These are phyloP conservation scores for Dolichomitus sp. DNA, from an alignment of 2,888 invertebrate genomes.

Conservation along the genomic window DNA sequence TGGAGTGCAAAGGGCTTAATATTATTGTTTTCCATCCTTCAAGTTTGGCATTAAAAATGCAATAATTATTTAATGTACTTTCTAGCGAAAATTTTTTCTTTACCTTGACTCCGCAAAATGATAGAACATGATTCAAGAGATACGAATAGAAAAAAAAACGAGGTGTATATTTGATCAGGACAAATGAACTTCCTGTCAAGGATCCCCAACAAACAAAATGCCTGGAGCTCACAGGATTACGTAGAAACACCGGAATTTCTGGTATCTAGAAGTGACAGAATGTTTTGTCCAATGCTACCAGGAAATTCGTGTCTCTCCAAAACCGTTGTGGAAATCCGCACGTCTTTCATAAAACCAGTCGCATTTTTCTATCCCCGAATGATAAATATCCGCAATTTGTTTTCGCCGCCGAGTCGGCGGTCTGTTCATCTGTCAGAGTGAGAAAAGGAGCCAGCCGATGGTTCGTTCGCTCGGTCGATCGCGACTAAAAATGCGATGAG, in stretches of 20 bases:
- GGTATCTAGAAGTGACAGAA: neutral
- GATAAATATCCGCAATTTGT: constrained; percentile 48
- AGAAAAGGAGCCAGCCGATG: constrained; percentile 23
- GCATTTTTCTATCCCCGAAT: neutral
- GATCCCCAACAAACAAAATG: neutral
- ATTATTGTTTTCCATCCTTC: neutral
- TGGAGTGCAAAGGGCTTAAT: neutral
- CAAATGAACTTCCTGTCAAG: neutral
- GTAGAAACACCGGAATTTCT: neutral
- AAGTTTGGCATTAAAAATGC: neutral
- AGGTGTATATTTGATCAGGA: neutral
- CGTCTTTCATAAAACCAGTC: neutral
- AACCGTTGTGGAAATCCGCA: neutral
- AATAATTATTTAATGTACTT: neutral
- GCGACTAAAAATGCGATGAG: constrained; percentile 69
- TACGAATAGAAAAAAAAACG: neutral
- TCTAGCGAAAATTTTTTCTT: neutral
- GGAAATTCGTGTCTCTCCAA: neutral
- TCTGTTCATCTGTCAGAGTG: constrained; percentile 40
- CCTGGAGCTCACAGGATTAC: neutral
- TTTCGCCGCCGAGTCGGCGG: constrained; percentile 13
- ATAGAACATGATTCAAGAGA: neutral
- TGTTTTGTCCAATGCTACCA: neutral
- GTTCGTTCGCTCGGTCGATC: constrained; percentile 39
- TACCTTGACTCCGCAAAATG: neutral